Evolutionary conservation across 2,797 vertebrate species (phyloP).

Genomic region (Agapornis canus): DNA sequence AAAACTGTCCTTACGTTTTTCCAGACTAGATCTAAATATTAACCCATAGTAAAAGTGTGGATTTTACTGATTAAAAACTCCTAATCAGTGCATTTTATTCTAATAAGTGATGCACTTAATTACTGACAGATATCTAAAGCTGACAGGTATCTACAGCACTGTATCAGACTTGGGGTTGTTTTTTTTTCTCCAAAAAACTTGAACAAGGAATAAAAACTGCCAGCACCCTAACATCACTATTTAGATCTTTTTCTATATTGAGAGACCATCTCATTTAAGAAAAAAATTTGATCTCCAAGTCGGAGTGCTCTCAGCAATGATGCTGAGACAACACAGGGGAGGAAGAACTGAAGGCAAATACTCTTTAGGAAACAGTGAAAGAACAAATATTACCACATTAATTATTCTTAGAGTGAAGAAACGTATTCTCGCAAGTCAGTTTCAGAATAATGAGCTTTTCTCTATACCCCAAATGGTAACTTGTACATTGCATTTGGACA

Average conservation of each 20-base stretch:
- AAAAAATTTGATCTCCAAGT: background rate
- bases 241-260: background rate
- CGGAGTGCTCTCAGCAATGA: background rate
- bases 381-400: background rate
- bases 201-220: background rate
- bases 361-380: background rate
- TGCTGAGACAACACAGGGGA: background rate
- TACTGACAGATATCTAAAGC: background rate
- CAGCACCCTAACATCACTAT: background rate
- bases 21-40: conserved; percentile 58
- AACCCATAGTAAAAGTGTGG: conserved; percentile 56
- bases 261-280: background rate
- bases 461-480: background rate
- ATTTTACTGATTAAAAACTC: conserved; percentile 61
- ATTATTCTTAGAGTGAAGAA: background rate
- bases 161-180: background rate
- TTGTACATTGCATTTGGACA: background rate
- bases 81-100: conserved; percentile 66
- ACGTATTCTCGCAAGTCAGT: background rate
- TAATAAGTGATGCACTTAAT: conserved; percentile 53
- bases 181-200: background rate
- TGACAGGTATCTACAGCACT: background rate
- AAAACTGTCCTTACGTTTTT: conserved; percentile 58
- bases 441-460: background rate
- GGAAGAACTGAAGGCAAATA: background rate